A percentile compares a stretch with the other conserved stretches of the same genome.
These are phyloP conservation scores for Pseudopleuronectes americanus DNA, from an alignment of 2,797 vertebrate genomes.

Conservation along the genomic window DNA sequence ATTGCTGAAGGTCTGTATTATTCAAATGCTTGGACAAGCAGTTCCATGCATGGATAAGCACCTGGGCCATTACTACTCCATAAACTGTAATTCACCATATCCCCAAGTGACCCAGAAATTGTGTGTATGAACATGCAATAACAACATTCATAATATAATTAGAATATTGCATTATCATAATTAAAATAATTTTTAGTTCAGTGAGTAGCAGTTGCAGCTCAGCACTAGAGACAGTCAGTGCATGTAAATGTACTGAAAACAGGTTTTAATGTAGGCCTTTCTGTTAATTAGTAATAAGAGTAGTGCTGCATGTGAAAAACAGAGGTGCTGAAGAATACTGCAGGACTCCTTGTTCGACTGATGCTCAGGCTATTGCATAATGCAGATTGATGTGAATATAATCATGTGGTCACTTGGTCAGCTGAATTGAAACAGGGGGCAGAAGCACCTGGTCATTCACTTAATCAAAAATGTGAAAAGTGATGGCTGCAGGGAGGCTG, in stretches of 20 bases:
- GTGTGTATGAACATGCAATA: conserved; percentile 3
- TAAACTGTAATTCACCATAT: conserved; percentile 10
- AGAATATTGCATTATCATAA: neutral
- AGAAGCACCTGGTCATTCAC: conserved; percentile 8
- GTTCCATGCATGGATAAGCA: conserved; percentile 20
- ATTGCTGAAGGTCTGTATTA: neutral
- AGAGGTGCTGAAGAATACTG: neutral
- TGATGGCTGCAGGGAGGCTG: neutral
- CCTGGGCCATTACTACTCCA: conserved; percentile 5
- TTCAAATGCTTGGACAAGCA: conserved; percentile 25
- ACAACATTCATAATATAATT: conserved; percentile 9
- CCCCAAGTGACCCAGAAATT: conserved; percentile 1
- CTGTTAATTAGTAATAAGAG: neutral
- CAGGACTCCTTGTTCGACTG: conserved; percentile 6
- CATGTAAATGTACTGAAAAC: neutral
- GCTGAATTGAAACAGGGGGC: conserved; percentile 18
- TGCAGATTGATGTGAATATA: no score
- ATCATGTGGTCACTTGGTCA: neutral
- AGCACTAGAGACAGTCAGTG: neutral
- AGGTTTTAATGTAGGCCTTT: neutral
- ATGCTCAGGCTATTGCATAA: conserved; percentile 20
- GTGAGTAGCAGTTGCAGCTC: neutral
- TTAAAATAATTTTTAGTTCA: neutral
- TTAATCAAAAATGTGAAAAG: conserved; percentile 16
- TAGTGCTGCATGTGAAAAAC: conserved; percentile 7